Conservation (phyloP, 2,888 invertebrate species). For the Andricus quercusramuli region DNA sequence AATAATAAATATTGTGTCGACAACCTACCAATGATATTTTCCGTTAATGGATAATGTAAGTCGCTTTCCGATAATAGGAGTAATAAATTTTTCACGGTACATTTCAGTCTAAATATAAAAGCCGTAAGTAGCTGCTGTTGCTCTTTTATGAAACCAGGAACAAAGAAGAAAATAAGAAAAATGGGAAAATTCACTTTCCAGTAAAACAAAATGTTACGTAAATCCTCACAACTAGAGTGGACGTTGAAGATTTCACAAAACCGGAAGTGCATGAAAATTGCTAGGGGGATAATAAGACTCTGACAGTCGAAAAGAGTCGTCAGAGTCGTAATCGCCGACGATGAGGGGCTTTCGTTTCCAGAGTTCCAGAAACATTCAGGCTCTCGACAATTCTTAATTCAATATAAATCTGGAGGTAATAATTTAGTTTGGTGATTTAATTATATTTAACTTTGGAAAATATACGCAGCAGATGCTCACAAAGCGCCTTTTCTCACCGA, state of each 20-base stretch:
- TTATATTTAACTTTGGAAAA: not conserved
- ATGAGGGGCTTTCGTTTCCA: not conserved
- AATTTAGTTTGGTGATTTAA: conserved; percentile 21
- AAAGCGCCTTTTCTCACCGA: no score
- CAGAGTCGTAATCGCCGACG: not conserved
- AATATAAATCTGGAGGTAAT: not conserved
- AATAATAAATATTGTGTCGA: no score
- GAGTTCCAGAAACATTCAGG: not conserved
- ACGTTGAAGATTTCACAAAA: conserved; percentile 16
- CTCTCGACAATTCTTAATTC: no score
- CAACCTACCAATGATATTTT: no score
- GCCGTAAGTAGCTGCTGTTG: conserved; percentile 16
- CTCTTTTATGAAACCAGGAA: conserved; percentile 3
- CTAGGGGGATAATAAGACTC: not conserved
- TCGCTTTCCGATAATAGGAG: conserved; percentile 23
- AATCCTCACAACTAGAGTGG: conserved; percentile 16
- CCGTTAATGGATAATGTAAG: not conserved
- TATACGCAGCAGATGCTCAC: no score
- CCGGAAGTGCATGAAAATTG: conserved; percentile 21
- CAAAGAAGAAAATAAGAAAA: not conserved
- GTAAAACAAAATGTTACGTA: conserved; percentile 4
- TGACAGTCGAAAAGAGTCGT: not conserved
- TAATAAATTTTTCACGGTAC: conserved; percentile 34
- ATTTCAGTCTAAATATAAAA: conserved; percentile 15
- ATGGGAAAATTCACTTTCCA: not conserved